Evolutionary conservation across 2,888 invertebrate species (phyloP).

Genomic region (Miltochrista miniata): DNA sequence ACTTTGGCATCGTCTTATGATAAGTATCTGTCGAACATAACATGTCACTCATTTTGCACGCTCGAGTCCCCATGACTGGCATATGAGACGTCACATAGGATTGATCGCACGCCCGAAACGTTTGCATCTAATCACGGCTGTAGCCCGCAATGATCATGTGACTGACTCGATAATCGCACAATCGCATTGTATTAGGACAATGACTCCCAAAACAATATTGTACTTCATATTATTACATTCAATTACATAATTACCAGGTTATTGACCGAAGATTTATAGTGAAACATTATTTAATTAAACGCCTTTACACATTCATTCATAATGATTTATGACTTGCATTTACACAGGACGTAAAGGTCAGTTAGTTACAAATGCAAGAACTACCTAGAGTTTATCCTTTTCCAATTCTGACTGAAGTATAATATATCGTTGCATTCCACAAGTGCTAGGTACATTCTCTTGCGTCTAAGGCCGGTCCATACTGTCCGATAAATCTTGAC

Average conservation of each 20-base stretch:
- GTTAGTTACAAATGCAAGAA: constrained; percentile 33
- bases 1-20: too few relatives aligned
- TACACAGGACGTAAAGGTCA: constrained; percentile 32
- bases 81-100: too few relatives aligned
- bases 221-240: too few relatives aligned
- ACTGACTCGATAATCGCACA: too few relatives aligned
- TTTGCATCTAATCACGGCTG: too few relatives aligned
- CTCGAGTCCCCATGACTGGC: too few relatives aligned
- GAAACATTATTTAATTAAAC: constrained; percentile 18
- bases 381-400: constrained; percentile 32
- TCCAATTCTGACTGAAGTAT: constrained; percentile 45
- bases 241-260: constrained; percentile 24
- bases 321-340: constrained; percentile 19
- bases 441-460: constrained; percentile 41
- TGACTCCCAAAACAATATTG: too few relatives aligned
- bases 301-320: constrained; percentile 14
- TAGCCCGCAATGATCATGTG: too few relatives aligned
- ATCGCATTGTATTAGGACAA: too few relatives aligned
- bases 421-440: constrained; percentile 59
- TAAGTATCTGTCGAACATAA: too few relatives aligned
- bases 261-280: constrained; percentile 21
- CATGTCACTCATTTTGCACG: too few relatives aligned
- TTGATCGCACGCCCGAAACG: too few relatives aligned
- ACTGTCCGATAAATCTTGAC: constrained; percentile 67
- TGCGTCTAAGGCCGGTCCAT: constrained; percentile 59